A percentile compares a stretch with the other conserved stretches of the same genome.
Evolutionary conservation across 2,888 invertebrate genomes (phyloP).

Genomic region (Heliconius hortense): DNA sequence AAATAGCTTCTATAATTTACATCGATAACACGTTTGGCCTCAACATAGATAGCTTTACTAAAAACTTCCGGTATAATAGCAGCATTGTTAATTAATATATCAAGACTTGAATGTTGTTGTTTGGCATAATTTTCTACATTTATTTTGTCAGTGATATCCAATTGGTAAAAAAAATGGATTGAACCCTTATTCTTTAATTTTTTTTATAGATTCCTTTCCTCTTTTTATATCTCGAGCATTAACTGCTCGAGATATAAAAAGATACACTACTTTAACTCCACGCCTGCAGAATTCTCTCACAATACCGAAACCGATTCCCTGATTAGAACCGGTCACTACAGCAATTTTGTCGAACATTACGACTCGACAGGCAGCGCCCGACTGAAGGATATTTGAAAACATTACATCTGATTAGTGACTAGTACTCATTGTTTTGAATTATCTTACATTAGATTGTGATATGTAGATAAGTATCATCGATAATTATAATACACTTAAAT

Average conservation of each 20-base stretch:
- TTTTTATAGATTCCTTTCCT: constrained; percentile 79
- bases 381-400: constrained; percentile 12
- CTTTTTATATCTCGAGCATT: constrained; percentile 78
- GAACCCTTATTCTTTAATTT: constrained; percentile 73
- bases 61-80: constrained; percentile 43
- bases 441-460: not conserved
- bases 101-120: constrained; percentile 48
- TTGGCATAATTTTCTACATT: constrained; percentile 48
- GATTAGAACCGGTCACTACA: constrained; percentile 84
- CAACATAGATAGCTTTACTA: constrained; percentile 46
- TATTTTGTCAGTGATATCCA: constrained; percentile 48
- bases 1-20: constrained; percentile 49
- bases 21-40: constrained; percentile 47
- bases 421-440: not conserved
- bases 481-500: not conserved
- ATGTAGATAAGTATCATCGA: not conserved
- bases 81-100: constrained; percentile 54
- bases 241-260: too few relatives aligned
- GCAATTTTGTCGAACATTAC: constrained; percentile 53
- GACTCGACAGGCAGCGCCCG: not conserved
- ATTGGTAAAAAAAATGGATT: constrained; percentile 56
- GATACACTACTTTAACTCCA: constrained; percentile 84
- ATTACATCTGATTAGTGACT: not conserved
- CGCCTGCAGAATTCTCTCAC: constrained; percentile 82
- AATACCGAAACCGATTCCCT: constrained; percentile 85